Evolutionary conservation across 2,888 invertebrate species (phyloP).

Genomic region (Acanthosoma haemorrhoidale): DNA sequence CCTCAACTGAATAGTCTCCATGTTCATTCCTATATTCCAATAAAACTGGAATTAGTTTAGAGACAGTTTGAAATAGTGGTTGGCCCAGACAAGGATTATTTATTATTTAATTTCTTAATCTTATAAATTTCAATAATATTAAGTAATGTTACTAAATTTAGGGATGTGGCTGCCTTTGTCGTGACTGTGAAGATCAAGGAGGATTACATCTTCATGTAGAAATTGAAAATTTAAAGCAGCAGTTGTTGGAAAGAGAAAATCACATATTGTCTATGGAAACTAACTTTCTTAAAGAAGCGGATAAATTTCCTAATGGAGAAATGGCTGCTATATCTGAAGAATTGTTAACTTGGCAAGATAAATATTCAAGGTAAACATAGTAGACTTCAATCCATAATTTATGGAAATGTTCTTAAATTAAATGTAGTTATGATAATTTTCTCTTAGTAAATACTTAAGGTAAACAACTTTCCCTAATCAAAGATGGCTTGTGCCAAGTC

Average conservation of each 20-base stretch:
- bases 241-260: constrained; percentile 71
- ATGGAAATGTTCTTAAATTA: too few species aligned
- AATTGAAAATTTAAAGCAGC: constrained; percentile 78
- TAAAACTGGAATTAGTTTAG: too few species aligned
- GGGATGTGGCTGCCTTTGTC: constrained; percentile 60
- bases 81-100: neutral
- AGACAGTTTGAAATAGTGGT: too few species aligned
- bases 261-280: constrained; percentile 83
- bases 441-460: too few species aligned
- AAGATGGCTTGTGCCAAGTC: too few species aligned
- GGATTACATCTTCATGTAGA: constrained; percentile 71
- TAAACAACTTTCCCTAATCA: too few species aligned
- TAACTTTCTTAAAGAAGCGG: constrained; percentile 70
- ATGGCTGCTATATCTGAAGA: constrained; percentile 76
- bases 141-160: constrained; percentile 41
- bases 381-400: too few species aligned
- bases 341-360: constrained; percentile 81
- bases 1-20: too few species aligned
- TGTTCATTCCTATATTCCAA: too few species aligned
- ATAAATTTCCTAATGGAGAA: constrained; percentile 61
- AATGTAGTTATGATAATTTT: too few species aligned
- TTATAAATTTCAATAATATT: neutral
- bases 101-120: neutral
- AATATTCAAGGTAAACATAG: constrained; percentile 74
- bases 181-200: constrained; percentile 49